Percentiles rank a stretch among this genome's conserved stretches.
These are phyloP conservation scores for Phyllotreta cruciferae DNA, from an alignment of 2,888 invertebrate genomes.

Conservation along the genomic window DNA sequence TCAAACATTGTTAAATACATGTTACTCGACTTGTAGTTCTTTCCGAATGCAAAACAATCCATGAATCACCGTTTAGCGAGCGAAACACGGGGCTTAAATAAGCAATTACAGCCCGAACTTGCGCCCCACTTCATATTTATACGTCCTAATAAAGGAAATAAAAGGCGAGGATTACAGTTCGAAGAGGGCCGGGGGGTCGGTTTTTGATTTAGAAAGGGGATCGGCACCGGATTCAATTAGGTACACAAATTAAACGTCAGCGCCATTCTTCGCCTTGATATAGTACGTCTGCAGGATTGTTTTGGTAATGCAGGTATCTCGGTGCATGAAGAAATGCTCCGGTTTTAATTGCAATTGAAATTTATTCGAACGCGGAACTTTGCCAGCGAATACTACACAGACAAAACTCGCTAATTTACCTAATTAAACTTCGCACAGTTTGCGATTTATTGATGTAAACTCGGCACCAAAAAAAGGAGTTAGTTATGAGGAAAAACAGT, in stretches of 20 bases:
- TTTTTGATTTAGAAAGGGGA: constrained; percentile 54
- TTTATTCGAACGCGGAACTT: too few species aligned
- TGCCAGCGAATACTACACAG: not conserved
- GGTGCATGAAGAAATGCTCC: not conserved
- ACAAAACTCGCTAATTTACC: too few species aligned
- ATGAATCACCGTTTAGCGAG: constrained; percentile 49
- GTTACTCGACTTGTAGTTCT: not conserved
- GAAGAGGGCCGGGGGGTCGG: constrained; percentile 46
- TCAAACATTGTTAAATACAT: too few species aligned
- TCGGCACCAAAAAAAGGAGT: too few species aligned
- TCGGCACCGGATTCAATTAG: constrained; percentile 56
- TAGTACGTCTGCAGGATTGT: constrained; percentile 43
- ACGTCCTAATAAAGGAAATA: constrained; percentile 57
- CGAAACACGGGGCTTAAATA: constrained; percentile 49
- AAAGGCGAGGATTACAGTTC: constrained; percentile 56
- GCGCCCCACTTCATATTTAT: constrained; percentile 55
- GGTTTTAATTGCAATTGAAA: too few species aligned
- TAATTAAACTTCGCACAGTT: too few species aligned
- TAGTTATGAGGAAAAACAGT: too few species aligned
- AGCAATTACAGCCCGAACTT: constrained; percentile 50
- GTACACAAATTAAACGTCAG: constrained; percentile 58
- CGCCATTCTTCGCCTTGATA: constrained; percentile 54
- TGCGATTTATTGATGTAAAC: too few species aligned
- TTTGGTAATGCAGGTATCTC: constrained; percentile 36
- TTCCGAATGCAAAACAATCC: constrained; percentile 6